These are phyloP conservation scores for Talpa occidentalis DNA, from an alignment of 2,113 vertebrate genomes.

Conservation along the genomic window DNA sequence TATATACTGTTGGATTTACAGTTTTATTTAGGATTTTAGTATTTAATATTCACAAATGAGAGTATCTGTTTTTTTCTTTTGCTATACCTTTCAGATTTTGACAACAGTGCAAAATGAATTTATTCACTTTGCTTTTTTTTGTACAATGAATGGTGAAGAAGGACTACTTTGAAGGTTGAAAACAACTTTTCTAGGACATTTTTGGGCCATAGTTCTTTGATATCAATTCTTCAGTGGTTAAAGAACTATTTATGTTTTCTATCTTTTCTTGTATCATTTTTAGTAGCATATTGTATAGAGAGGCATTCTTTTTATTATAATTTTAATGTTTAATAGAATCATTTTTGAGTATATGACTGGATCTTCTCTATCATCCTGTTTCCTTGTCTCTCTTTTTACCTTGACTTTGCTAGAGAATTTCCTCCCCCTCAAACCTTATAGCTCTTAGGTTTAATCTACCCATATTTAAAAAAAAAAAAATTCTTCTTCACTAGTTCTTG, in stretches of 20 bases:
- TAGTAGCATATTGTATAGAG: not conserved
- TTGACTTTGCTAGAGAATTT: not conserved
- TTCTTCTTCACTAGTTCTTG: constrained; percentile 12
- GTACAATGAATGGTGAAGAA: not conserved
- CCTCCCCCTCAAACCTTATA: no score
- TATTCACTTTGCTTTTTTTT: not conserved
- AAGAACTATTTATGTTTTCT: constrained; percentile 7
- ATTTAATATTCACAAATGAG: not conserved
- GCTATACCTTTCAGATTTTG: not conserved
- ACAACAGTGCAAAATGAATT: not conserved
- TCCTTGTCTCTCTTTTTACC: not conserved
- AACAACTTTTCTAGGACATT: not conserved
- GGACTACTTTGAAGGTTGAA: not conserved
- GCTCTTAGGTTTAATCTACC: not conserved
- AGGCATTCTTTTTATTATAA: not conserved
- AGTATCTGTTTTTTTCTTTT: not conserved
- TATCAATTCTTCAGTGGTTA: not conserved
- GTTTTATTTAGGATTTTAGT: constrained; percentile 1
- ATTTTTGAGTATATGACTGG: not conserved
- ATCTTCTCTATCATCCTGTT: not conserved
- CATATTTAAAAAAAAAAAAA: not conserved
- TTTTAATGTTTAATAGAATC: not conserved
- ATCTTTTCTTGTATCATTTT: constrained; percentile 9
- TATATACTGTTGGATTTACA: not conserved
- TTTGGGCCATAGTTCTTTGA: not conserved